phyloP scores from a whole-genome alignment of 2,888 invertebrate species.

The Hololepta plana region DNA sequence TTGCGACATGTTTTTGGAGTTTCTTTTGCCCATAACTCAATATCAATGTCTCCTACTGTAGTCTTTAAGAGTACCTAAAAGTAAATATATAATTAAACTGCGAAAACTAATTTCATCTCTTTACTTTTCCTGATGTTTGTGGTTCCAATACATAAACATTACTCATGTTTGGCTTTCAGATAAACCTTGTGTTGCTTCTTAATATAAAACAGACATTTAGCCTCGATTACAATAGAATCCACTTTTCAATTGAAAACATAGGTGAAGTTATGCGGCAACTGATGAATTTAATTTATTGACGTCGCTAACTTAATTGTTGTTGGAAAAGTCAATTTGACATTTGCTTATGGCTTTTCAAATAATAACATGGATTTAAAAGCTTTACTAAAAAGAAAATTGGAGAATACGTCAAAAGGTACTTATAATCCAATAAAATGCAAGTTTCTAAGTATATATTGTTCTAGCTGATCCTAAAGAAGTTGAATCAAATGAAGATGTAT shows the following conservation, averaged over 20 bases:
- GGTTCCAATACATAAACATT: slow-evolving; percentile 97
- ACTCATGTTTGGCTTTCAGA: slow-evolving; percentile 80
- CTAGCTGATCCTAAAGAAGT: not conserved
- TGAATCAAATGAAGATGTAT: slow-evolving; percentile 18
- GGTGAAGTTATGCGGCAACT: no score
- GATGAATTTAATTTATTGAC: no score
- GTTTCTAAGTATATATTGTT: slow-evolving; percentile 12
- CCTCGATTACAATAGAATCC: no score
- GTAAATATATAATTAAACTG: slow-evolving; percentile 9
- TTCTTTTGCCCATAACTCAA: slow-evolving; percentile 96
- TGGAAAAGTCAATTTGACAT: no score
- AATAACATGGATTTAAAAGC: slow-evolving; percentile 27
- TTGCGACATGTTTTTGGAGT: slow-evolving; percentile 86
- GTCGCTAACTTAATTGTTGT: no score
- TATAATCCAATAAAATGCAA: slow-evolving; percentile 32
- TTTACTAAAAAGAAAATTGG: slow-evolving; percentile 31
- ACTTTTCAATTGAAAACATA: no score
- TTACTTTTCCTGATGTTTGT: slow-evolving; percentile 85
- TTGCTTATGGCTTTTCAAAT: no score
- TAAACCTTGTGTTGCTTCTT: no score
- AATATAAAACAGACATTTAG: no score
- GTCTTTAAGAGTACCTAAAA: slow-evolving; percentile 78
- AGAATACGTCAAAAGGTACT: no score
- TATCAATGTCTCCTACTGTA: slow-evolving; percentile 88
- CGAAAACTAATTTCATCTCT: slow-evolving; percentile 7